Evolutionary conservation across 2,888 invertebrate genomes (phyloP).

Genomic region (Acronicta psi): DNA sequence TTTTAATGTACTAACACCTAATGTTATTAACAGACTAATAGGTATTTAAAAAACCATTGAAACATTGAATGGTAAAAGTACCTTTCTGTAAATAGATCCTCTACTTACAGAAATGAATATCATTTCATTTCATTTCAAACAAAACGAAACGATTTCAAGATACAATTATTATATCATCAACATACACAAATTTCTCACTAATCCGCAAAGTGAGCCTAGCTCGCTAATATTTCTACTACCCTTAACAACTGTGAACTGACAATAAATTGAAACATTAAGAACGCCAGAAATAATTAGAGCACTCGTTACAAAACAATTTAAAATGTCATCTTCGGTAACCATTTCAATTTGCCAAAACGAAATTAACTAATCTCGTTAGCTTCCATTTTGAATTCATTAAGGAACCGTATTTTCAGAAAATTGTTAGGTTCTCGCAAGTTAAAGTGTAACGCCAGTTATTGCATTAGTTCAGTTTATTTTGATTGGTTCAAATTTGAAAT

Average conservation of each 20-base stretch:
- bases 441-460: conserved; percentile 28
- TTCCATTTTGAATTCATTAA: conserved; percentile 53
- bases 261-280: conserved; percentile 42
- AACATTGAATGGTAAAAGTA: too few relatives aligned
- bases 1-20: too few relatives aligned
- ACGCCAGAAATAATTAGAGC: conserved; percentile 56
- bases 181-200: background rate
- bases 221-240: conserved; percentile 9
- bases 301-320: conserved; percentile 60
- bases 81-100: too few relatives aligned
- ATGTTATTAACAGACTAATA: too few relatives aligned
- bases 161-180: background rate
- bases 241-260: conserved; percentile 40
- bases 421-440: conserved; percentile 27
- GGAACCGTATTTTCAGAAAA: conserved; percentile 40
- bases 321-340: conserved; percentile 60
- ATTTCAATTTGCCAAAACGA: conserved; percentile 62
- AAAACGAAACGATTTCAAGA: too few relatives aligned
- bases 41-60: too few relatives aligned
- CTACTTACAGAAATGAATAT: too few relatives aligned
- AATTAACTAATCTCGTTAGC: conserved; percentile 53
- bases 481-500: conserved; percentile 18
- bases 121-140: too few relatives aligned
- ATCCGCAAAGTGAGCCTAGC: conserved; percentile 9
- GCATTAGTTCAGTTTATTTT: conserved; percentile 30